Percentiles rank a stretch among this genome's conserved stretches.
Conservation (phyloP, 2,113 vertebrate genomes). For the Corapipo altera region DNA sequence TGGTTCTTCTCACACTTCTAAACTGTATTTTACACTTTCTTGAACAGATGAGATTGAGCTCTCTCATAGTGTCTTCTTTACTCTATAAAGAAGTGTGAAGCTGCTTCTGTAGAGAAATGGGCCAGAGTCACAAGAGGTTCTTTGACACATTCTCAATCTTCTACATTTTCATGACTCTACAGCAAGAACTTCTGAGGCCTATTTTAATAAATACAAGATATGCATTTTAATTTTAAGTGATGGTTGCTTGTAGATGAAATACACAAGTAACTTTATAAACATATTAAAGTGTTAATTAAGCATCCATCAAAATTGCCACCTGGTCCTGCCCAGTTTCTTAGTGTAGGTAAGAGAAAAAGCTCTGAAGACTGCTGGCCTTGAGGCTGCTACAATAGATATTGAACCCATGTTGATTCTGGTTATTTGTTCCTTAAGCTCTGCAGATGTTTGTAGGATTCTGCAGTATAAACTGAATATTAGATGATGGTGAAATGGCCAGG, state of each 20-base stretch:
- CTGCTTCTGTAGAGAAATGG: slow-evolving; percentile 6
- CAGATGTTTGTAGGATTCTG: not conserved
- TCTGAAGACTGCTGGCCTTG: not conserved
- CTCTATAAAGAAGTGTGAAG: not conserved
- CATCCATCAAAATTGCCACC: not conserved
- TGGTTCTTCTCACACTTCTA: slow-evolving; percentile 16
- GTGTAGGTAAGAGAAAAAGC: not conserved
- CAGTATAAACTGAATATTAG: not conserved
- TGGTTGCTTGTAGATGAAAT: not conserved
- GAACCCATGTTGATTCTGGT: not conserved
- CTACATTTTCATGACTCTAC: not conserved
- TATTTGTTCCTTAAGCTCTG: not conserved
- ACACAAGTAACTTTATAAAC: not conserved
- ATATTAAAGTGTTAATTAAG: not conserved
- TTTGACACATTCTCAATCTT: not conserved
- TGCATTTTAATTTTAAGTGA: not conserved
- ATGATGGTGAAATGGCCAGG: slow-evolving; percentile 6
- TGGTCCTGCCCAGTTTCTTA: not conserved
- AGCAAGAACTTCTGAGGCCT: not conserved
- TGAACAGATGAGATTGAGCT: slow-evolving; percentile 7
- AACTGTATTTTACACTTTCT: slow-evolving; percentile 21
- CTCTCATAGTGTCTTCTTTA: slow-evolving; percentile 8
- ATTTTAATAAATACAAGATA: not conserved
- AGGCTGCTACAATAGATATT: not conserved
- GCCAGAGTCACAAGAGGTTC: slow-evolving; percentile 4